A percentile compares a stretch with the other conserved stretches of the same genome.
Evolutionary conservation across 2,888 invertebrate species (phyloP).

Genomic region (Mylabris sibirica): DNA sequence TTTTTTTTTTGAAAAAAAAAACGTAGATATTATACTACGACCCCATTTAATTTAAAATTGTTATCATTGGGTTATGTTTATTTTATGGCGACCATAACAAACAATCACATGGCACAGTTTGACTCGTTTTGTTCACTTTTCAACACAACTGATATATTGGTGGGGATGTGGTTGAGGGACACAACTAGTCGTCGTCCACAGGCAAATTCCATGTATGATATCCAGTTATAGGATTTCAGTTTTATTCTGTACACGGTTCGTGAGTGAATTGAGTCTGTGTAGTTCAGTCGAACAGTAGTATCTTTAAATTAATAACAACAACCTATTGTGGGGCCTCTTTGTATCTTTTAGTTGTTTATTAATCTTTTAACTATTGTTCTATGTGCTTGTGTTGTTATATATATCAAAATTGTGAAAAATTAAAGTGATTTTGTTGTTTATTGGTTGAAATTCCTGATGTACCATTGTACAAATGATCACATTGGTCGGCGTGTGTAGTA

Average conservation of each 20-base stretch:
- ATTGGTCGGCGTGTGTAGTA: conserved; percentile 61
- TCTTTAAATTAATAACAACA: not conserved
- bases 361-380: not conserved
- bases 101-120: conserved; percentile 12
- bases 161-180: conserved; percentile 20
- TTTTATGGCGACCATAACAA: not conserved
- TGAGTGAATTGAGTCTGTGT: too few species aligned
- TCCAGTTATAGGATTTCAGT: not conserved
- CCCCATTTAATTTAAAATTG: not conserved
- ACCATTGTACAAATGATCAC: conserved; percentile 57
- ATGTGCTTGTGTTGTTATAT: not conserved
- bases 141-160: not conserved
- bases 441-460: conserved; percentile 48
- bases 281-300: too few species aligned
- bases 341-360: not conserved
- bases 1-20: not conserved
- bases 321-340: conserved; percentile 7
- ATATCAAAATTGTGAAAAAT: not conserved
- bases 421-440: not conserved
- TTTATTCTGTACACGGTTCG: too few species aligned
- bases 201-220: conserved; percentile 8
- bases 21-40: not conserved
- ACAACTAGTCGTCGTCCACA: conserved; percentile 18
- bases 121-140: not conserved
- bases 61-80: not conserved